These are phyloP conservation scores for Scarus forsteni DNA, from an alignment of 2,797 vertebrate species.

Conservation along the genomic window DNA sequence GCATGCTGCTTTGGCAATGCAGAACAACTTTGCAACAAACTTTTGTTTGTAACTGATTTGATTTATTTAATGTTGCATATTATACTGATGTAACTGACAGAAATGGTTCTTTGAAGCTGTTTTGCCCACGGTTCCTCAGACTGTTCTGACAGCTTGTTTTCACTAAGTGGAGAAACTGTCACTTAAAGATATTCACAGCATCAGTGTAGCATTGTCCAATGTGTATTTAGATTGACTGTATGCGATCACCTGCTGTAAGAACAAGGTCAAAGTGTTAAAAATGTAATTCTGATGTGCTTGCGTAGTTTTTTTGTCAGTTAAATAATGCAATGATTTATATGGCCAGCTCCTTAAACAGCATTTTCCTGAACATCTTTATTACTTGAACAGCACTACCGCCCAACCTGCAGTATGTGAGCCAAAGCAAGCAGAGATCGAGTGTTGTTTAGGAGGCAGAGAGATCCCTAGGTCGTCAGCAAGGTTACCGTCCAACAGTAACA, in stretches of 20 bases:
- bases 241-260: neutral
- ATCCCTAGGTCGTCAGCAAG: constrained; percentile 43
- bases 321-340: neutral
- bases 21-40: neutral
- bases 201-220: neutral
- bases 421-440: constrained; percentile 18
- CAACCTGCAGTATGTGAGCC: constrained; percentile 14
- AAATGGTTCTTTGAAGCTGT: neutral
- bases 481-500: constrained; percentile 55
- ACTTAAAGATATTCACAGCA: neutral
- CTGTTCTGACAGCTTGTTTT: neutral
- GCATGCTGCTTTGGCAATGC: neutral
- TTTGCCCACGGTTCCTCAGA: neutral
- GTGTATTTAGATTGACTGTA: neutral
- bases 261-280: neutral
- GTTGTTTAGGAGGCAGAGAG: constrained; percentile 24
- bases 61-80: neutral
- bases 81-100: constrained; percentile 8
- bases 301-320: neutral
- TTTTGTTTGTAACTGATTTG: neutral
- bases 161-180: neutral
- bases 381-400: constrained; percentile 14
- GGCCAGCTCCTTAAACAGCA: neutral
- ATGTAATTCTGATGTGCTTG: neutral
- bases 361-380: neutral